Evolutionary conservation across 2,888 invertebrate genomes (phyloP).

Genomic region (Euproctis similis): DNA sequence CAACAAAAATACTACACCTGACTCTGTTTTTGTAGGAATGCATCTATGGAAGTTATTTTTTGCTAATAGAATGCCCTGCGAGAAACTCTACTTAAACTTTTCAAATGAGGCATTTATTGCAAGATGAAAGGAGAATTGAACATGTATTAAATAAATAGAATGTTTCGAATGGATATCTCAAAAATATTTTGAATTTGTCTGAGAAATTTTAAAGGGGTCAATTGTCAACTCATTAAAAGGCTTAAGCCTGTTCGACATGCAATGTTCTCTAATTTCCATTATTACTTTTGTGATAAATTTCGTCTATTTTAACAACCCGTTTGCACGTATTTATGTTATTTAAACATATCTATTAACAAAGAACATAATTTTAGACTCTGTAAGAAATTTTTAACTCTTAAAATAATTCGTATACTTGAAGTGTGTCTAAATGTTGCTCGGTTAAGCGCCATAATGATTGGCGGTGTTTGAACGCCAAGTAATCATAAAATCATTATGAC

Average conservation of each 20-base stretch:
- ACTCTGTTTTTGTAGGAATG: slow-evolving; percentile 17
- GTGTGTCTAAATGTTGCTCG: slow-evolving; percentile 8
- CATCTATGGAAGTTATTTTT: slow-evolving; percentile 28
- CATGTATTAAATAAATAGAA: slow-evolving; percentile 57
- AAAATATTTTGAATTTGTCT: slow-evolving; percentile 26
- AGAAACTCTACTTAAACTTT: slow-evolving; percentile 35
- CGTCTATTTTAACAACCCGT: slow-evolving; percentile 35
- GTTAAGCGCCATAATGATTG: slow-evolving; percentile 12
- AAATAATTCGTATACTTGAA: slow-evolving; percentile 4
- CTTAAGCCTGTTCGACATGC: slow-evolving; percentile 37
- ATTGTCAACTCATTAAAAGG: slow-evolving; percentile 39
- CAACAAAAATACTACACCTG: slow-evolving; percentile 11
- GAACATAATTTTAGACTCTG: no score
- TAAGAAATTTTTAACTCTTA: no score
- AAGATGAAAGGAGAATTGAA: slow-evolving; percentile 27
- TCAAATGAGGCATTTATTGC: slow-evolving; percentile 29
- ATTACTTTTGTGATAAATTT: slow-evolving; percentile 54
- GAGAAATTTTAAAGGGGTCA: slow-evolving; percentile 26
- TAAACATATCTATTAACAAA: no score
- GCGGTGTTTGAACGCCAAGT: background rate
- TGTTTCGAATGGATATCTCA: slow-evolving; percentile 31
- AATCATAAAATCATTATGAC: slow-evolving; percentile 14
- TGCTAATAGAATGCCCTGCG: slow-evolving; percentile 58
- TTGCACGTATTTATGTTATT: slow-evolving; percentile 10
- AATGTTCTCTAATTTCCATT: slow-evolving; percentile 28